These are phyloP conservation scores for Cydia fagiglandana DNA, from an alignment of 1,140 invertebrate species.

Conservation along the genomic window DNA sequence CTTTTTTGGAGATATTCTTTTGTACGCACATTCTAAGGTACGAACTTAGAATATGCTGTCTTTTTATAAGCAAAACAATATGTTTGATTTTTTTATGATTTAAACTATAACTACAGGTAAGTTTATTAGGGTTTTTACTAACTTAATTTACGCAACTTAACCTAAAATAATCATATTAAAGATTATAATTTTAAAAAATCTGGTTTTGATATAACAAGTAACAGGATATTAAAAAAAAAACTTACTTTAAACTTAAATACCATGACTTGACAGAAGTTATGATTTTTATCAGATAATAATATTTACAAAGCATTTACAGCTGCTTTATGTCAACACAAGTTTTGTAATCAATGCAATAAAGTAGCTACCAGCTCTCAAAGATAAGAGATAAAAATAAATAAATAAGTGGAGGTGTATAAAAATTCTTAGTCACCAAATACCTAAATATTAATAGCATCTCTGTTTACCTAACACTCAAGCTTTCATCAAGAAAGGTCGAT, in stretches of 20 bases:
- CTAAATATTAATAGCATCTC: constrained; percentile 14
- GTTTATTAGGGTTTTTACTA: too few species aligned
- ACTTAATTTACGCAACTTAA: too few species aligned
- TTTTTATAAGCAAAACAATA: too few species aligned
- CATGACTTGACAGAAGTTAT: neutral
- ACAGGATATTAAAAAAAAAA: neutral
- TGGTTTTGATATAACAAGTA: too few species aligned
- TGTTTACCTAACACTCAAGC: neutral
- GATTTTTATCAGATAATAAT: constrained; percentile 21
- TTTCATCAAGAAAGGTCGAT: neutral
- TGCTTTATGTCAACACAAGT: constrained; percentile 13
- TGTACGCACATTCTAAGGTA: too few species aligned
- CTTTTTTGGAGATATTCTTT: too few species aligned
- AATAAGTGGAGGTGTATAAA: neutral
- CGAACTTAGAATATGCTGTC: too few species aligned
- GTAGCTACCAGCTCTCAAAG: neutral
- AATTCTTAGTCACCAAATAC: constrained; percentile 3
- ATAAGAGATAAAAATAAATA: constrained; percentile 29
- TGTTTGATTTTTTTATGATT: too few species aligned
- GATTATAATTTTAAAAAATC: too few species aligned
- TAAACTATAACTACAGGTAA: too few species aligned
- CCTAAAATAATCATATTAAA: too few species aligned
- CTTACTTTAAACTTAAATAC: neutral
- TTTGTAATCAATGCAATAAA: neutral
- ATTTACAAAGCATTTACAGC: constrained; percentile 20